Evolutionary conservation across 2,797 vertebrate species (phyloP).

Genomic region (Myotis myotis): DNA sequence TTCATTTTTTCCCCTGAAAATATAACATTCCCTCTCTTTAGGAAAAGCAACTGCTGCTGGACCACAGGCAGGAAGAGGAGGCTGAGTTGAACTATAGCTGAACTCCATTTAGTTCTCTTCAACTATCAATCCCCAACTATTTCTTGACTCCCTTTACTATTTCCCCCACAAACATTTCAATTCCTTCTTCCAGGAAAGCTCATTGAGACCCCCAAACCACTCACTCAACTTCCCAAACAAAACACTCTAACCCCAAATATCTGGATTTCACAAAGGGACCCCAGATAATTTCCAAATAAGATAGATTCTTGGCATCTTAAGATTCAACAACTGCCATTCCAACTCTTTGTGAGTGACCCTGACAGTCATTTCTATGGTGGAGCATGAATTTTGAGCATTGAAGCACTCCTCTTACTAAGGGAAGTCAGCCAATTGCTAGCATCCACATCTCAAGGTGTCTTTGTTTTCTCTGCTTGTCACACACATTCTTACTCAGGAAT

Average conservation of each 20-base stretch:
- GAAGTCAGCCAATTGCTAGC: constrained; percentile 16
- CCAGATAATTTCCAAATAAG: constrained; percentile 62
- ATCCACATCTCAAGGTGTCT: constrained; percentile 27
- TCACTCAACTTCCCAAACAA: constrained; percentile 51
- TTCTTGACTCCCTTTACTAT: constrained; percentile 60
- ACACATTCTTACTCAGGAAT: constrained; percentile 7
- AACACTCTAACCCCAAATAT: constrained; percentile 46
- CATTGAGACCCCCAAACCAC: constrained; percentile 34
- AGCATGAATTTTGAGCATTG: neutral
- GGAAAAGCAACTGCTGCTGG: constrained; percentile 47
- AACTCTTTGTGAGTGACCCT: constrained; percentile 43
- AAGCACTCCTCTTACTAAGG: neutral
- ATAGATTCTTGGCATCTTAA: constrained; percentile 60
- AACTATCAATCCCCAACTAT: constrained; percentile 54
- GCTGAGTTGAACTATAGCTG: constrained; percentile 69
- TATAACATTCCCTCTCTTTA: neutral
- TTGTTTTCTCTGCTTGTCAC: constrained; percentile 35
- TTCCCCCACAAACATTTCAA: constrained; percentile 56
- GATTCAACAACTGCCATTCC: constrained; percentile 54
- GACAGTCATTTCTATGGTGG: constrained; percentile 44
- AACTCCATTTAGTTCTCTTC: constrained; percentile 61
- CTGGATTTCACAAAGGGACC: constrained; percentile 44
- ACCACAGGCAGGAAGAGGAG: constrained; percentile 38
- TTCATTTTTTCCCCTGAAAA: constrained; percentile 47
- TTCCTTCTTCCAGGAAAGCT: constrained; percentile 46